Percentiles rank a stretch among this genome's conserved stretches.
These are phyloP conservation scores for Rhagonycha fulva DNA, from an alignment of 2,888 invertebrate genomes.

Conservation along the genomic window DNA sequence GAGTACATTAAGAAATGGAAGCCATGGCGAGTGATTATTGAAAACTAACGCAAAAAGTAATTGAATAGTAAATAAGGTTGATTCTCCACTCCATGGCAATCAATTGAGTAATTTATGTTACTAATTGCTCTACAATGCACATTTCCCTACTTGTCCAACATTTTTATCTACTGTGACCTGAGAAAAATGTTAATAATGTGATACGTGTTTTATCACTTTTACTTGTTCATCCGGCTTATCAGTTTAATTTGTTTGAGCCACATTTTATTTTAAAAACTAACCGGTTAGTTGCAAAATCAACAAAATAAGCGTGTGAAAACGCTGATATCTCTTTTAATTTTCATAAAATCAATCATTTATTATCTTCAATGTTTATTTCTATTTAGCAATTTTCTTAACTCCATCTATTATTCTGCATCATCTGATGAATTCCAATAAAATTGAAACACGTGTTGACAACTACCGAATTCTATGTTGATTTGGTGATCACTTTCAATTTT, in stretches of 20 bases:
- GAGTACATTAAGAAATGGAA: constrained; percentile 23
- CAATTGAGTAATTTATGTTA: neutral
- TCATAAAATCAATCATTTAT: no score
- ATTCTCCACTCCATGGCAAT: neutral
- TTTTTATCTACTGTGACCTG: neutral
- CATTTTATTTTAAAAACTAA: no score
- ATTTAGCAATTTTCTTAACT: no score
- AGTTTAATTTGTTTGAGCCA: neutral
- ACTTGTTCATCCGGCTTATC: neutral
- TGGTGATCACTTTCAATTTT: no score
- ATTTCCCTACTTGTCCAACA: neutral
- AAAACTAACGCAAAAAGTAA: constrained; percentile 1
- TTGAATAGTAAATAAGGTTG: neutral
- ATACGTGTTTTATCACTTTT: neutral
- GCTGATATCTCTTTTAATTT: no score
- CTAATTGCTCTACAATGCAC: neutral
- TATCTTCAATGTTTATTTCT: no score
- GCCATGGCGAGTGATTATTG: constrained; percentile 22
- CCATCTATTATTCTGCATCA: no score
- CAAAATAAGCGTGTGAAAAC: no score
- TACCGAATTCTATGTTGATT: no score
- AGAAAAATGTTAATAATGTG: neutral
- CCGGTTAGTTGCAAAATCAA: no score
- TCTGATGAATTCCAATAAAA: no score
- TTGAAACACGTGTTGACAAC: no score